A percentile compares a stretch with the other conserved stretches of the same genome.
These are phyloP conservation scores for Pitta sordida DNA, from an alignment of 2,113 vertebrate species.

Conservation along the genomic window DNA sequence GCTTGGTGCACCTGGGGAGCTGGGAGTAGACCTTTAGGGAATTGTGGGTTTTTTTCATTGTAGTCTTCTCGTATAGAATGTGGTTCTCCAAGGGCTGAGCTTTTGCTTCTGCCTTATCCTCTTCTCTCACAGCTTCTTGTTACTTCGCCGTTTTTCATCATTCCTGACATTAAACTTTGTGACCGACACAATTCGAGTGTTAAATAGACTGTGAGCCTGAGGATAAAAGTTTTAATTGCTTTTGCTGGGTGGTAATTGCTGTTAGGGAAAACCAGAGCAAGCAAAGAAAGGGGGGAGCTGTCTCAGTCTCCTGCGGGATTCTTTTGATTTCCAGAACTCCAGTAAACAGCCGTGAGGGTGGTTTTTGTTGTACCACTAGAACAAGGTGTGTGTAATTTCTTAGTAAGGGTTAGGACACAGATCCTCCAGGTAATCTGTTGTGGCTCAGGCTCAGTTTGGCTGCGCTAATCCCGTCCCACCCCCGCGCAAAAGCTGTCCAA, in stretches of 20 bases:
- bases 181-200: accelerated
- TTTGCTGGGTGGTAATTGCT: background rate
- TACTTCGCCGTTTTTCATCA: background rate
- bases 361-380: background rate
- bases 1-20: background rate
- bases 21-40: background rate
- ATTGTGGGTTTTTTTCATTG: background rate
- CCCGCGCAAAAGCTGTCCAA: constrained; percentile 31
- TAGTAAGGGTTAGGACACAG: background rate
- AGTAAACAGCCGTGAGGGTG: accelerated
- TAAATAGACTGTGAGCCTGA: background rate
- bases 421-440: constrained; percentile 28
- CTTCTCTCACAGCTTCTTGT: background rate
- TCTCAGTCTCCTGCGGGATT: background rate
- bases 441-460: constrained; percentile 9
- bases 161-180: background rate
- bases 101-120: background rate
- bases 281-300: background rate
- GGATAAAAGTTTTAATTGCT: background rate
- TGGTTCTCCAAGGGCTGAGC: background rate
- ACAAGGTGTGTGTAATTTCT: background rate
- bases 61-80: background rate
- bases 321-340: background rate
- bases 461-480: constrained; percentile 42
- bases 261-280: background rate